Evolutionary conservation across 2,888 invertebrate species (phyloP).

Genomic region (Zelleria hepariella): DNA sequence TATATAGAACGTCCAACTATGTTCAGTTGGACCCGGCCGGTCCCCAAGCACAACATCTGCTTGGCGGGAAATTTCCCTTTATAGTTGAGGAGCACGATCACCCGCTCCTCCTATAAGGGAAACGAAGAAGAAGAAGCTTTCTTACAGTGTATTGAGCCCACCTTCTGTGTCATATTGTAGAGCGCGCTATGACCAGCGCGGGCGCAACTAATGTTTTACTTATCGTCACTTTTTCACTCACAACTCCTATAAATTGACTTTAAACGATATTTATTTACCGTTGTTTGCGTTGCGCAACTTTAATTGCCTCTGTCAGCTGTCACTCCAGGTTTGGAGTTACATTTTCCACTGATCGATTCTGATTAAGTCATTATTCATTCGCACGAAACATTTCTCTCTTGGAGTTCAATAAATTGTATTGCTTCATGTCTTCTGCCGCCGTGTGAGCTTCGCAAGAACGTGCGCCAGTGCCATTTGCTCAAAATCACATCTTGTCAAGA

Average conservation of each 20-base stretch:
- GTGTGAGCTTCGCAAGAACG: too few species aligned
- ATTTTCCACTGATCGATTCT: background rate
- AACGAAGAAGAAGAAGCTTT: too few species aligned
- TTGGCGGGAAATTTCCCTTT: too few species aligned
- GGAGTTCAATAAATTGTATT: background rate
- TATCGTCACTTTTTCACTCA: background rate
- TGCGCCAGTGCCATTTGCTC: too few species aligned
- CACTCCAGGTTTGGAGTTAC: background rate
- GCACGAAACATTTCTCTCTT: background rate
- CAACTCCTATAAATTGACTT: background rate
- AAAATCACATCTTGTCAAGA: too few species aligned
- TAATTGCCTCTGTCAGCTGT: background rate
- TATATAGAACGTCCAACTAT: too few species aligned
- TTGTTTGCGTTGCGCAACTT: background rate
- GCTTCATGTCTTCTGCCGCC: too few species aligned
- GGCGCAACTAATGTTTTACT: background rate
- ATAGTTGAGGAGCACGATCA: too few species aligned
- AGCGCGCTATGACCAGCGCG: background rate
- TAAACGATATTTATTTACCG: background rate
- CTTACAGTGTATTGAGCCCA: background rate
- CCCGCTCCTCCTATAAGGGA: too few species aligned
- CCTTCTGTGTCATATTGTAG: background rate
- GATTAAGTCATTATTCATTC: background rate
- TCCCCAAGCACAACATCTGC: too few species aligned
- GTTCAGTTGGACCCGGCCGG: too few species aligned